A percentile compares a stretch with the other conserved stretches of the same genome.
These are phyloP conservation scores for Pachliopta kotzebuea DNA, from an alignment of 2,888 invertebrate genomes.

Conservation along the genomic window DNA sequence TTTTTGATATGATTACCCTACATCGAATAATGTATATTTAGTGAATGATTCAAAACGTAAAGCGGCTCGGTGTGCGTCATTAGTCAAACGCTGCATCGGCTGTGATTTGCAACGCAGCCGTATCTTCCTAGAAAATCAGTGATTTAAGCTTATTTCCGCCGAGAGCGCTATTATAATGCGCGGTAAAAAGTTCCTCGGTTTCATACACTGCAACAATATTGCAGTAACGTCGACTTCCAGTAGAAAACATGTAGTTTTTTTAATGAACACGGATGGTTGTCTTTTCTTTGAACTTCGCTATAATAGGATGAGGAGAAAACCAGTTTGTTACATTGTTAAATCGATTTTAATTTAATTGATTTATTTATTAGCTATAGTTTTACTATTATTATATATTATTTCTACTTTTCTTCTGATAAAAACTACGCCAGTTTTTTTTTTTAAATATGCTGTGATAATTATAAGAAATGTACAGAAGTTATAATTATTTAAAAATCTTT, in stretches of 20 bases:
- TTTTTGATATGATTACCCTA: constrained; percentile 35
- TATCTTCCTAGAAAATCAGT: constrained; percentile 31
- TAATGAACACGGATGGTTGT: constrained; percentile 11
- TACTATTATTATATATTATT: too few relatives aligned
- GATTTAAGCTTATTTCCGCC: constrained; percentile 23
- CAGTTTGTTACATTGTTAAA: constrained; percentile 17
- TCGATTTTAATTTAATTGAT: constrained; percentile 4
- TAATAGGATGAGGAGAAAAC: constrained; percentile 17
- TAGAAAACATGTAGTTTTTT: constrained; percentile 18
- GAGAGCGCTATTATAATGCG: constrained; percentile 19
- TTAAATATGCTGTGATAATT: too few relatives aligned
- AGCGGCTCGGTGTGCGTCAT: constrained; percentile 32
- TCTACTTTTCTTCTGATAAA: too few relatives aligned
- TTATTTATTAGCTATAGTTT: background rate
- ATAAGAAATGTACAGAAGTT: background rate
- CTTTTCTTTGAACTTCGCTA: constrained; percentile 12
- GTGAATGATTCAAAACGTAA: constrained; percentile 37
- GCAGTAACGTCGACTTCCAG: constrained; percentile 6
- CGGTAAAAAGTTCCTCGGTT: constrained; percentile 12
- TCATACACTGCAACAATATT: constrained; percentile 17
- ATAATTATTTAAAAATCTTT: background rate
- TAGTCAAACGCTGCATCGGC: constrained; percentile 15
- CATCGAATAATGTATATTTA: constrained; percentile 43
- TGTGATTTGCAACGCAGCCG: constrained; percentile 28
- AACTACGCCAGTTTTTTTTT: too few relatives aligned